Conservation (phyloP, 2,113 vertebrate species). For the Balaenoptera acutorostrata region DNA sequence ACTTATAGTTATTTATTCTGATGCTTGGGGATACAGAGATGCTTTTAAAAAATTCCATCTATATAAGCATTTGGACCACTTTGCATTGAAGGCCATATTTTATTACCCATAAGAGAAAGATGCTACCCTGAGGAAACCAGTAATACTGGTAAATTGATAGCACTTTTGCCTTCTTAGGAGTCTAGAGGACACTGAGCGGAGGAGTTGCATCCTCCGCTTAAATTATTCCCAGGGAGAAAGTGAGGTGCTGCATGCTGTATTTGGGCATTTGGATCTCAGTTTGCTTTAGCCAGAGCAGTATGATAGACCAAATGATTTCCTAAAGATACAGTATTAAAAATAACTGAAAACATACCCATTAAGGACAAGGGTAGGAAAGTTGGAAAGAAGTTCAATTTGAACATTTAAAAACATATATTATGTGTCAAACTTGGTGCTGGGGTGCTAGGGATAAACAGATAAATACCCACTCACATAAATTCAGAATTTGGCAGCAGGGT, state of each 20-base stretch:
- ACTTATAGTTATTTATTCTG: slow-evolving; percentile 69
- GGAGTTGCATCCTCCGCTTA: neutral
- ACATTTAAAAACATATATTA: neutral
- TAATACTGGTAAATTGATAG: slow-evolving; percentile 9
- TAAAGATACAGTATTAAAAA: neutral
- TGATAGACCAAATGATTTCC: neutral
- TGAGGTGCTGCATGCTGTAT: neutral
- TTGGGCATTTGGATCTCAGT: neutral
- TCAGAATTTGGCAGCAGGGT: neutral
- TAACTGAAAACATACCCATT: neutral
- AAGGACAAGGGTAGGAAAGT: neutral
- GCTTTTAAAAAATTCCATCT: slow-evolving; percentile 69
- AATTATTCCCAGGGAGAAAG: slow-evolving; percentile 16
- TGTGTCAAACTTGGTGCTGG: neutral
- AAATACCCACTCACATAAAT: neutral
- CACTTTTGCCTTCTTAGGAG: neutral
- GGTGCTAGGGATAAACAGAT: neutral
- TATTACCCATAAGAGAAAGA: slow-evolving; percentile 53
- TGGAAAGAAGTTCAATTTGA: slow-evolving; percentile 22
- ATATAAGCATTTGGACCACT: slow-evolving; percentile 40
- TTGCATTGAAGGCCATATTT: slow-evolving; percentile 69
- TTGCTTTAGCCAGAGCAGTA: neutral
- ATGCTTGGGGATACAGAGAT: slow-evolving; percentile 57
- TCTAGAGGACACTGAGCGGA: neutral
- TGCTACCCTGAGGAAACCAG: neutral